Base-by-base conservation (phyloP, 1,140 invertebrate species). In the Penaeus japonicus region DNA sequence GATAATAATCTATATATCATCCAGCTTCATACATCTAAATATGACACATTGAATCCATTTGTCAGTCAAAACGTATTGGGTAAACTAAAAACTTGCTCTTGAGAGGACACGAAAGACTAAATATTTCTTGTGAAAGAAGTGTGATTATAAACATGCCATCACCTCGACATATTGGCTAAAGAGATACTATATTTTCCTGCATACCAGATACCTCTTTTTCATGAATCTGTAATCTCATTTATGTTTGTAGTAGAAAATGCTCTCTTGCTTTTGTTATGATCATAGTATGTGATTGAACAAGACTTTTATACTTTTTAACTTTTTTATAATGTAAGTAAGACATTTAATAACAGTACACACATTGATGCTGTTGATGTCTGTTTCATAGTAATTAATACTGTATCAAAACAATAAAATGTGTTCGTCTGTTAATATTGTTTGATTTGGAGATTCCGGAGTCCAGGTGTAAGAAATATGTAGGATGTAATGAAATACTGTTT, bases 231-330 rank as follows among this genome's bases (percentile, higher is more conserved):
- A 62, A 32, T 83, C 59, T 39, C 27, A 59, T 39, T 83, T 83
- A 62, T 83, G 35, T 47, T 47, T 47, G 30, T 82, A 59, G 32
- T 24, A 85, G 65, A 78, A 85, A 85, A 85, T 77, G 84, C 84
- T 85, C 84, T 85, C 84, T 85, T 85, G 70, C 70, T 85, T 85
- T 85, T 85, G 73, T 85, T 85, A 75, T 30, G 39, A 75, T 85
- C 84, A 85, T 85, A 78, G 73, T 78, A 85, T 27, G 84, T 85
- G 73, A 78, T 78, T 85, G 73, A 85, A 77, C 65, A 77, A 85
- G 70, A 85, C 84, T 85, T 85, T 85, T 85, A 85, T 85, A 85
- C 84, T 85, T 85, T 85, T 85, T 77, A 85, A 85, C 84, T 85
- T 85, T 82, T 85, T 85, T 85, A 85, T 85, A 85, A 75, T 85